Base-by-base conservation (phyloP, 2,797 vertebrate species). In the Choloepus didactylus region DNA sequence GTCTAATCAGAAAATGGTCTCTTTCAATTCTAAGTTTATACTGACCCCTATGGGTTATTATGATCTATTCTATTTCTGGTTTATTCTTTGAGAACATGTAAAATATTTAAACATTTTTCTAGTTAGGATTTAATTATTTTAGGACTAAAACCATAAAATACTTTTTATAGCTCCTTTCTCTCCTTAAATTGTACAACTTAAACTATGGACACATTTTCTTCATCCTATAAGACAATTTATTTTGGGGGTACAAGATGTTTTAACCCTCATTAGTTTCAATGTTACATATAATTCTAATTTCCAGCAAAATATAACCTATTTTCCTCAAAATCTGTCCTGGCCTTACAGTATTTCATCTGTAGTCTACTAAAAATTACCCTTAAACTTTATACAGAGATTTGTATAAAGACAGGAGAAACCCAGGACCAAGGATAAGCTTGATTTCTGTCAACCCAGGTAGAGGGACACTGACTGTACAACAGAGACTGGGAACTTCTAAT, bases 41-140 rank as follows among this genome's bases (percentile, higher is more conserved):
- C 97, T 98, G 98, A 98, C 98, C 97, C 97, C 98, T 98, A 97
- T 93, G 59, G 98, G 97, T 95, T 44, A 94, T 31, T 87, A 69
- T 77, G 25, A 87, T 70, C n/a, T 89, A 18, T 91, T 64, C 18
- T 86, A 80, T 44, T 81, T 94, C 70, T 94, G 21, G 31, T 1
- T 92, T 92, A 77, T 54, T 87, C 76, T 90, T 81, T 84, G 4
- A 87, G 60, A 70, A 84, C 72, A 51, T 46, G 18, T 83, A 46
- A 90, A 70, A 66, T 82, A 94, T 56, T 84, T 93, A 90, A 72
- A 54, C 6, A 83, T 54, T 4, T 89, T 93, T 95, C 77, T 12
- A 77, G 75, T 89, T 94, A 94, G 16, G 29, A 73, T 77, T 77
- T 87, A 91, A 91, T 93, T 84, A 77, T 70, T 81, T 89, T 54